Evolutionary conservation across 2,888 invertebrate species (phyloP).

Genomic region (Cremastinae sp.): DNA sequence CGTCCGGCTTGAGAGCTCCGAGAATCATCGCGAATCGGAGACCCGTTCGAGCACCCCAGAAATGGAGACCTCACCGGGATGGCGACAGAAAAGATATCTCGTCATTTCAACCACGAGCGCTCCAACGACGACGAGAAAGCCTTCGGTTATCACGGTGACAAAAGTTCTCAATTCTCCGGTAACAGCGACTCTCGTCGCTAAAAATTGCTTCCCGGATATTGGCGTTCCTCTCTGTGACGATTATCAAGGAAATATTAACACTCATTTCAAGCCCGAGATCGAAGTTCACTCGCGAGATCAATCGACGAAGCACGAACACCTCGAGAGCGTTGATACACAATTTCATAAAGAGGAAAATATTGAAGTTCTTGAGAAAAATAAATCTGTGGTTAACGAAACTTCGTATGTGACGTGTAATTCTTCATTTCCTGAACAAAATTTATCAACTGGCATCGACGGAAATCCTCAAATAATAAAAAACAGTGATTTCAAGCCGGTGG

Average conservation of each 20-base stretch:
- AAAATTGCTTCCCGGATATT: conserved; percentile 74
- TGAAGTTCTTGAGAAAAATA: no score
- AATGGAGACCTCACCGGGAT: conserved; percentile 5
- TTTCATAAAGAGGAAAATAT: background rate
- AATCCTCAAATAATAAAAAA: background rate
- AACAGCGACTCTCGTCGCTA: conserved; percentile 74
- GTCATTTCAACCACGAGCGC: conserved; percentile 26
- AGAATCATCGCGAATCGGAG: conserved; percentile 10
- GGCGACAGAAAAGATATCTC: conserved; percentile 50
- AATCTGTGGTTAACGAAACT: no score
- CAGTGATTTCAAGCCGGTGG: no score
- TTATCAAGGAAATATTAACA: conserved; percentile 43
- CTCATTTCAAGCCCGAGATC: conserved; percentile 6
- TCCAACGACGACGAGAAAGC: background rate
- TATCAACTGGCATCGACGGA: background rate
- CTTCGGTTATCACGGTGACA: conserved; percentile 65
- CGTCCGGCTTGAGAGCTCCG: conserved; percentile 25
- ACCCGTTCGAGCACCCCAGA: conserved; percentile 39
- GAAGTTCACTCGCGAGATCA: background rate
- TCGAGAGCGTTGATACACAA: no score
- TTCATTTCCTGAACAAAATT: no score
- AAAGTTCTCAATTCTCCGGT: conserved; percentile 71
- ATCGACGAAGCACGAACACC: background rate
- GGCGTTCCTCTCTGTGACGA: conserved; percentile 73
- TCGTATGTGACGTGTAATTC: no score